phyloP scores from a whole-genome alignment of 2,113 vertebrate species.

The Cryptotis parvus region DNA sequence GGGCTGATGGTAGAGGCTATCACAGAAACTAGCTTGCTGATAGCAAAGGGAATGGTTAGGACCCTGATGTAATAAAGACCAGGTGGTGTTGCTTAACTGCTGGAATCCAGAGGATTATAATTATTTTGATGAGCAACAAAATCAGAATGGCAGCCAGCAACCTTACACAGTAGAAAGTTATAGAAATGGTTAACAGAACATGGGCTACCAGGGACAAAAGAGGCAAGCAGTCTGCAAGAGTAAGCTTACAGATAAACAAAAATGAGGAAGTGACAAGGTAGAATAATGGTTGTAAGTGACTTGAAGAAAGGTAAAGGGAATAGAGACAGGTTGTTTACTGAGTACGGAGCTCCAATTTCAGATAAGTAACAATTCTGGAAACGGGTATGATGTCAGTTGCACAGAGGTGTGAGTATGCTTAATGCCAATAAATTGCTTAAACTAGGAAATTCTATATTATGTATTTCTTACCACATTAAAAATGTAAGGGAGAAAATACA shows the following conservation, averaged over 20 bases:
- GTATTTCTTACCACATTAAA: background rate
- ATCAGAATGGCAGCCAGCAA: background rate
- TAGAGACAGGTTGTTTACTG: background rate
- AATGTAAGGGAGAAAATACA: background rate
- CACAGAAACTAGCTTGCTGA: slow-evolving; percentile 42
- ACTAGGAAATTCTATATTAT: slow-evolving; percentile 1
- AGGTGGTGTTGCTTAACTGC: slow-evolving; percentile 23
- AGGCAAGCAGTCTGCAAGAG: background rate
- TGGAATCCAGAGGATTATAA: slow-evolving; percentile 33
- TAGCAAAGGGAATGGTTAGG: background rate
- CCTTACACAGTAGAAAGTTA: slow-evolving; percentile 5
- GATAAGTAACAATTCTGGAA: background rate
- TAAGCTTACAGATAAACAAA: background rate
- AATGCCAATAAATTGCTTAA: background rate
- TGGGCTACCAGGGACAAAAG: background rate
- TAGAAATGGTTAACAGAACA: slow-evolving; percentile 3
- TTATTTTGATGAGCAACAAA: slow-evolving; percentile 56
- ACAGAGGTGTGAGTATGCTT: background rate
- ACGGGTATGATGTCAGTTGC: background rate
- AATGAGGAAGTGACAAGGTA: background rate
- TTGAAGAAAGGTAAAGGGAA: background rate
- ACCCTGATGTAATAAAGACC: background rate
- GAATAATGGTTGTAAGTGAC: background rate
- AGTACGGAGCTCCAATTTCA: background rate
- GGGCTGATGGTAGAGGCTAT: background rate